phyloP scores from a whole-genome alignment of 2,797 vertebrate species.

The Rhincodon typus region DNA sequence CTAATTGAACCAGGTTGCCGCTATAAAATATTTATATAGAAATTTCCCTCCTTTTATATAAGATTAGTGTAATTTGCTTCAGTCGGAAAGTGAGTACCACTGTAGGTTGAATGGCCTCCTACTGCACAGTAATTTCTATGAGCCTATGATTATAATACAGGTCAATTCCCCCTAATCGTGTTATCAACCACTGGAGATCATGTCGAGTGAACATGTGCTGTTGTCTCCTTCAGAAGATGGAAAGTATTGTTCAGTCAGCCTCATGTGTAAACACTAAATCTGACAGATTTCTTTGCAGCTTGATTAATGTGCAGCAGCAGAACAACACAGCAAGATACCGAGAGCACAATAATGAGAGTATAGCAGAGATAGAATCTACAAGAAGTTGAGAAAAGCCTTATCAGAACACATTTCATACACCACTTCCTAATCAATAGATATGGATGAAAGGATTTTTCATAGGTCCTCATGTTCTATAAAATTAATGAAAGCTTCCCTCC shows the following conservation, averaged over 20 bases:
- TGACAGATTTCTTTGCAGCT: background rate
- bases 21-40: background rate
- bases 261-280: background rate
- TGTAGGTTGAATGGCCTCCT: background rate
- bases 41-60: background rate
- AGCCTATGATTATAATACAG: constrained; percentile 3
- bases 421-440: background rate
- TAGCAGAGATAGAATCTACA: background rate
- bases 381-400: background rate
- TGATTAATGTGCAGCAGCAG: constrained; percentile 12
- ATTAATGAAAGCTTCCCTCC: background rate
- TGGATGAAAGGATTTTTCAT: background rate
- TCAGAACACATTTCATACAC: background rate
- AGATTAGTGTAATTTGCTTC: background rate
- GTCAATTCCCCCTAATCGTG: constrained; percentile 3
- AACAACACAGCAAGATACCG: background rate
- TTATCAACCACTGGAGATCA: background rate
- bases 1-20: background rate
- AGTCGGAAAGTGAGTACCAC: background rate
- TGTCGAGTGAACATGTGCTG: background rate
- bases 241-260: background rate
- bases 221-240: background rate
- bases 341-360: background rate
- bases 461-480: background rate
- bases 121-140: background rate